Conservation (phyloP, 2,113 vertebrate genomes). For the Paracyprichromis sp. region DNA sequence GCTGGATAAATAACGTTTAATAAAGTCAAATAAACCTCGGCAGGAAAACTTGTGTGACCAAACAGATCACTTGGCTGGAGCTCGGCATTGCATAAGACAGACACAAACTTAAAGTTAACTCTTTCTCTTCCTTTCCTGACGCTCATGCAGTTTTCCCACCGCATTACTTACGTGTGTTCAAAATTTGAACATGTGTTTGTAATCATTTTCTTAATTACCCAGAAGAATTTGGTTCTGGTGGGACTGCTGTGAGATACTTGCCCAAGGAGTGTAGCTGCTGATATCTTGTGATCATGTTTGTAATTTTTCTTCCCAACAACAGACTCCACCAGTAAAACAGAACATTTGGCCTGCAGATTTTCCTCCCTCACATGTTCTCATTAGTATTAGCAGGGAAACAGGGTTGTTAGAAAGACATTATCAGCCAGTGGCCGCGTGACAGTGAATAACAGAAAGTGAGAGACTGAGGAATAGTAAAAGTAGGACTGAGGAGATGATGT, state of each 20-base stretch:
- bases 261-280: not conserved
- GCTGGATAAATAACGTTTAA: constrained; percentile 25
- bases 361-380: not conserved
- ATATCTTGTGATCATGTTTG: constrained; percentile 1
- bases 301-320: not conserved
- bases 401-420: not conserved
- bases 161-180: not conserved
- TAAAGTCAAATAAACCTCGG: constrained; percentile 33
- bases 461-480: not conserved
- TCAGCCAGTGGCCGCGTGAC: not conserved
- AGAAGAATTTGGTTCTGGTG: not conserved
- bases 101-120: not conserved
- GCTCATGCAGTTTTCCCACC: not conserved
- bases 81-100: constrained; percentile 1
- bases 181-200: not conserved
- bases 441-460: not conserved
- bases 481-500: constrained; percentile 1
- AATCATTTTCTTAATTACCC: not conserved
- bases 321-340: not conserved
- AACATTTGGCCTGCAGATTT: constrained; percentile 38
- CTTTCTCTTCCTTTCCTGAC: not conserved
- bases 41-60: not conserved
- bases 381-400: not conserved
- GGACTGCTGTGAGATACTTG: not conserved
- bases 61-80: constrained; percentile 37